Percentiles rank a stretch among this genome's conserved stretches.
These are phyloP conservation scores for Drosophila ezoana DNA, from an alignment of 2,888 invertebrate genomes.

Conservation along the genomic window DNA sequence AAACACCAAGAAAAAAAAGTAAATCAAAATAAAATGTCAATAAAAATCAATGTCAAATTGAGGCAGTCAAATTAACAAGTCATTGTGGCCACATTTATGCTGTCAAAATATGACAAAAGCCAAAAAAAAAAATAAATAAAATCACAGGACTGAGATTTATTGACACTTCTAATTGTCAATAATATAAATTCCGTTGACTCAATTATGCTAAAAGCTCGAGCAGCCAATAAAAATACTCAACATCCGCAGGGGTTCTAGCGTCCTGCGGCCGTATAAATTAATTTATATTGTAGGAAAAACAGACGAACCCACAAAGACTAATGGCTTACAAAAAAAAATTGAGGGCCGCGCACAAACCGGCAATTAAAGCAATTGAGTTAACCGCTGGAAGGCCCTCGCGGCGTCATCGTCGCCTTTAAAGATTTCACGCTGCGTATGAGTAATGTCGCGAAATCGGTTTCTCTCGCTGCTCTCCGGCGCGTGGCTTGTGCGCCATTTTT, in stretches of 20 bases:
- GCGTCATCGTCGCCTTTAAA: constrained; percentile 42
- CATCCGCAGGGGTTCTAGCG: constrained; percentile 31
- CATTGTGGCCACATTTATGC: constrained; percentile 56
- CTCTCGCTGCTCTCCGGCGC: constrained; percentile 4
- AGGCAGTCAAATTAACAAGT: constrained; percentile 59
- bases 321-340: constrained; percentile 34
- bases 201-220: constrained; percentile 68
- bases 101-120: constrained; percentile 28
- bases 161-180: constrained; percentile 73
- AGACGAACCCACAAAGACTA: constrained; percentile 31
- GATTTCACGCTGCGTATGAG: constrained; percentile 73
- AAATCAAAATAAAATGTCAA: constrained; percentile 22
- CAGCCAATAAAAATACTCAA: constrained; percentile 59
- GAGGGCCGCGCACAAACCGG: constrained; percentile 35
- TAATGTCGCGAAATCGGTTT: constrained; percentile 52
- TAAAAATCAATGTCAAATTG: constrained; percentile 54
- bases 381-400: constrained; percentile 10
- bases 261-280: constrained; percentile 60
- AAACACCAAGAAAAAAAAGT: constrained; percentile 2
- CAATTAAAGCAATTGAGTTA: constrained; percentile 73
- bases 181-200: constrained; percentile 63
- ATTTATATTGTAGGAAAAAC: constrained; percentile 45
- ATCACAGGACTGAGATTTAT: constrained; percentile 52
- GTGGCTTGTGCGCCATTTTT: constrained; percentile 51
- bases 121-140: constrained; percentile 6